A percentile compares a stretch with the other conserved stretches of the same genome.
These are phyloP conservation scores for Menidia beryllina DNA, from an alignment of 2,113 vertebrate species.

Conservation along the genomic window DNA sequence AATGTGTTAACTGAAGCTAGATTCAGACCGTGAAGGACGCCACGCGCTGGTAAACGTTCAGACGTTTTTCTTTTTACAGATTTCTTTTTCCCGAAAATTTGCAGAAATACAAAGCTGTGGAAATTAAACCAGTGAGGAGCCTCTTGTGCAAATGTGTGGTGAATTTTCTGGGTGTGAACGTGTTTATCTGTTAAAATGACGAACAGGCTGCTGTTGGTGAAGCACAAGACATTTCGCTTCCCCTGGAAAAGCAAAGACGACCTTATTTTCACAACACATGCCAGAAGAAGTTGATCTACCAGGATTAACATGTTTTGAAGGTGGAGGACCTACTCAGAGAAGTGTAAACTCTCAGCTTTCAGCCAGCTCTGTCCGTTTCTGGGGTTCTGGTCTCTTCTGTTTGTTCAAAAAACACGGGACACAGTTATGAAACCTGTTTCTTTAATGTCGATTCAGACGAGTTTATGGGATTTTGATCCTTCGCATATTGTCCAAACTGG, in stretches of 20 bases:
- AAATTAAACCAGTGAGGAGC: not conserved
- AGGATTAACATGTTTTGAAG: constrained; percentile 48
- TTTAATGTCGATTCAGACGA: constrained; percentile 30
- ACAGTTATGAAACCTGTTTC: constrained; percentile 47
- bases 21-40: not conserved
- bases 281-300: constrained; percentile 28
- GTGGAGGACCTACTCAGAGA: constrained; percentile 29
- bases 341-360: constrained; percentile 46
- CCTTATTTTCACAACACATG: constrained; percentile 13
- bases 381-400: constrained; percentile 26
- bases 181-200: constrained; percentile 11
- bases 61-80: not conserved
- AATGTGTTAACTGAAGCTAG: not conserved
- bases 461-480: constrained; percentile 51
- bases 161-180: constrained; percentile 20
- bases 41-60: not conserved
- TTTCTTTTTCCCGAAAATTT: not conserved
- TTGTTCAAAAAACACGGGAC: constrained; percentile 40
- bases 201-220: constrained; percentile 5
- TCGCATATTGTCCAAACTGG: constrained; percentile 34
- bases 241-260: constrained; percentile 35
- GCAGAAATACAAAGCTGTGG: not conserved
- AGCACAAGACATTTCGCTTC: constrained; percentile 35
- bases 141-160: not conserved
- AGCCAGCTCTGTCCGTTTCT: constrained; percentile 38